Percentiles rank a stretch among this genome's conserved stretches.
These are phyloP conservation scores for Pterocles gutturalis DNA, from an alignment of 2,113 vertebrate species.

Conservation along the genomic window DNA sequence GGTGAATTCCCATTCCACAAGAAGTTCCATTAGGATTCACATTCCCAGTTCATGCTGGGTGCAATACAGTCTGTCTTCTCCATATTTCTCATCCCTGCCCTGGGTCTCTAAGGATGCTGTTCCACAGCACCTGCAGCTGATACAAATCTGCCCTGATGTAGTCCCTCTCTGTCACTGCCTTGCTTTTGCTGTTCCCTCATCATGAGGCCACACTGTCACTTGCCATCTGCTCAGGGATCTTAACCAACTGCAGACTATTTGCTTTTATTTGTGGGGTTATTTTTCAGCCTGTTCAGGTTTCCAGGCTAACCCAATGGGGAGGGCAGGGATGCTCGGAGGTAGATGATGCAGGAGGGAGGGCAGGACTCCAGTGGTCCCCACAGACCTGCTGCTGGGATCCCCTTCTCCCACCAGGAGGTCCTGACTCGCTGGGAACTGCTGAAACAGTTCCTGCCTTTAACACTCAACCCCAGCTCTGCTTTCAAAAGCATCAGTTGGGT, in stretches of 20 bases:
- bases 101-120: neutral
- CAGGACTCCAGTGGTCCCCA: neutral
- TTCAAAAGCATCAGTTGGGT: neutral
- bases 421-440: neutral
- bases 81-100: neutral
- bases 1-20: neutral
- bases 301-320: neutral
- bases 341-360: neutral
- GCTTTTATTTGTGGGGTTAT: neutral
- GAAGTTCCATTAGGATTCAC: neutral
- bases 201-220: neutral
- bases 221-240: neutral
- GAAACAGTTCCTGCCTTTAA: neutral
- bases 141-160: neutral
- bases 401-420: neutral
- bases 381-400: neutral
- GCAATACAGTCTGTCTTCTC: neutral
- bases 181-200: neutral
- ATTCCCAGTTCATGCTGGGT: neutral
- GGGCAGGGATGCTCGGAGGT: rapidly evolving
- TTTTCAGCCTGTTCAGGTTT: neutral
- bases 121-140: neutral
- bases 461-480: neutral
- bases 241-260: neutral
- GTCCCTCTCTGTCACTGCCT: neutral